Base-by-base conservation (phyloP, 2,113 vertebrate species). In the Siniperca chuatsi region DNA sequence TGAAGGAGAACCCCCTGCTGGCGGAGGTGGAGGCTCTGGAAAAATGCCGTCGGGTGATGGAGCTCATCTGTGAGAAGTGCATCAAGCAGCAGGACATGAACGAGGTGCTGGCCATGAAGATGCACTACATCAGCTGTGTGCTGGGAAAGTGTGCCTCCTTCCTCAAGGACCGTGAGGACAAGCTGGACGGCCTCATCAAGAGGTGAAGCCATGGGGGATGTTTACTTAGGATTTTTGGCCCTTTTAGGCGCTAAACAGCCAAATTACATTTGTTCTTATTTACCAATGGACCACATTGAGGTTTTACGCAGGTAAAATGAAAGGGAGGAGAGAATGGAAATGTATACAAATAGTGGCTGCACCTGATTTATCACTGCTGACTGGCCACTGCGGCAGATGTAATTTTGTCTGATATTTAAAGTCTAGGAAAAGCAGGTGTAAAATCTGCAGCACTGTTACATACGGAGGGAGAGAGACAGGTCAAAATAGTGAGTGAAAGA, bases 21-120 rank as follows among this genome's bases (percentile, higher is more conserved):
- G 94, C 96, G 0, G 98, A 98, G 82, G 94, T 57, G 62, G 96
- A 96, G 62, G 97, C 98, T 23, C 94, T 99, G 87, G 96, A 95
- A 35, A 99, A 97, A 86, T 98, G 98, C 75, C 96, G 96, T 46
- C 96, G 93, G 25, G 98, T 99, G 90, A 95, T 99, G 97, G 98
- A 99, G 92, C 96, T 99, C 58, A 97, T 99, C 89, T 98, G 97
- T 69, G 98, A 99, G 95, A 98, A 97, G 76, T 99, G 98, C 85
- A 97, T 99, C 95, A 99, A 99, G 90, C 98, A 99, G 88, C 97
- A 96, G 93, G 98, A 99, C 66, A 99, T 99, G 97, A 99, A 99
- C 77, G 98, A 99, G 95, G 97, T 99, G n/a, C 93, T 99, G 78
- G 98, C 98, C 87, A 96, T 99, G 96, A 99, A 99, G 96, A 99